These are phyloP conservation scores for Peromyscus polionotus DNA, from an alignment of 2,113 vertebrate genomes.

Conservation along the genomic window DNA sequence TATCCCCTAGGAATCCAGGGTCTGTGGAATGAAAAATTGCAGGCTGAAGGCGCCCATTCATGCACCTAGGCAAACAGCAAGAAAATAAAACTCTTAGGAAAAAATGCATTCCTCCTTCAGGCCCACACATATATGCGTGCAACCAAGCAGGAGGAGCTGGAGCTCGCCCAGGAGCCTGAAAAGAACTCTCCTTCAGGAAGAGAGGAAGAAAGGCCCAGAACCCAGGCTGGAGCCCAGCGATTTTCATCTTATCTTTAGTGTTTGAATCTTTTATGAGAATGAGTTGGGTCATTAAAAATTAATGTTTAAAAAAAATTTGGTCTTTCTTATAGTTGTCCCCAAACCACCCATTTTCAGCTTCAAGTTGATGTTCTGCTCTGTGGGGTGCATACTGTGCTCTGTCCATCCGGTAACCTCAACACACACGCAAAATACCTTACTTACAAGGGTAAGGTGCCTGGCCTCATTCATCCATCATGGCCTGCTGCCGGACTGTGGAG, in stretches of 20 bases:
- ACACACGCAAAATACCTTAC: neutral
- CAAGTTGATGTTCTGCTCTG: neutral
- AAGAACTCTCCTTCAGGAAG: neutral
- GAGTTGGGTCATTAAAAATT: slow-evolving; percentile 63
- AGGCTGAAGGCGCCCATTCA: neutral
- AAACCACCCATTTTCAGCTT: neutral
- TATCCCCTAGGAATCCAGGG: neutral
- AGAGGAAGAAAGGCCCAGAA: neutral
- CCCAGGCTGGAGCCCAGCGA: neutral
- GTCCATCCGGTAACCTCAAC: neutral
- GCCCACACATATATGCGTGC: no score
- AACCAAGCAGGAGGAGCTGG: neutral
- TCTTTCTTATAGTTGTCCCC: neutral
- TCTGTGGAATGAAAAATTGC: neutral
- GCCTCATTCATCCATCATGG: neutral
- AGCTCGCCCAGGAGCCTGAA: neutral
- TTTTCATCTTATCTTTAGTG: neutral
- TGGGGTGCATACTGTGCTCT: neutral
- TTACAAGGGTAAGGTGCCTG: neutral
- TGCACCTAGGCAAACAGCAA: neutral
- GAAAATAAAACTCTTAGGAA: neutral
- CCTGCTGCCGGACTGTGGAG: neutral
- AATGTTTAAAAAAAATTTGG: neutral
- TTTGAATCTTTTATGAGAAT: slow-evolving; percentile 52
- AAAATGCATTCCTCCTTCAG: neutral